Evolutionary conservation across 2,888 invertebrate genomes (phyloP), one percentile per base, ranked within the genome.

Genomic region (Xestia rhomboidea): DNA sequence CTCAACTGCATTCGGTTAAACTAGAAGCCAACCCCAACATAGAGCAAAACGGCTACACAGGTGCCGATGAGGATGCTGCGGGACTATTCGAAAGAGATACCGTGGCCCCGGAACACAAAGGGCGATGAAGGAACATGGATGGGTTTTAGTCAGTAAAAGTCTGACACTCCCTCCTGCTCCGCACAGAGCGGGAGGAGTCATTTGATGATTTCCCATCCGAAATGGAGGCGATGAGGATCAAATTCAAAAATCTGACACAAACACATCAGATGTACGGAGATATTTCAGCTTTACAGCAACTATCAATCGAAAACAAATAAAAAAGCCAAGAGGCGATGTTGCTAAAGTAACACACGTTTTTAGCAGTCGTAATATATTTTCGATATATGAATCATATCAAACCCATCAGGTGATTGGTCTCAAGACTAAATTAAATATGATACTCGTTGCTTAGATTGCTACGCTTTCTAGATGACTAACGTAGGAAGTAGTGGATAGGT

Each of bases 381-480:
- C 49, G 66, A 15, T 44, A 57, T 41, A 71, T 82, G 72, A 82
- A 82, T 81, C 81, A 80, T 51, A 82, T 75, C 80, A 79, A 41
- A 57, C 67, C 57, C 57, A 73, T 67, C 73, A 68, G 79, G 54
- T 73, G 83, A 77, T 78, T 66, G 68, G 44, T 78, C 51, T 83
- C 15, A 41, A 73, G 44, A 46, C 49, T 60, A 70, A 81, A 83
- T 49, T 72, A 73, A 81, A 83, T 76, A 63, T 60, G 41, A 81
- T 85, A 70, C 30, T 51, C 34, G 49, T n/a, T 73, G 64, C 46
- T 60, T 69, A 60, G 57, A 72, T 57, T 77, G 60, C n/a, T 69
- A 70, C 74, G 74, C 72, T 75, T 85, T 85, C 73, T 81, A 60
- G 44, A 74, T 68, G 73, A 70, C 34, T 68, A 82, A 83, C 67